Conservation (phyloP, 2,113 vertebrate species). For the Atherinomorus stipes region DNA sequence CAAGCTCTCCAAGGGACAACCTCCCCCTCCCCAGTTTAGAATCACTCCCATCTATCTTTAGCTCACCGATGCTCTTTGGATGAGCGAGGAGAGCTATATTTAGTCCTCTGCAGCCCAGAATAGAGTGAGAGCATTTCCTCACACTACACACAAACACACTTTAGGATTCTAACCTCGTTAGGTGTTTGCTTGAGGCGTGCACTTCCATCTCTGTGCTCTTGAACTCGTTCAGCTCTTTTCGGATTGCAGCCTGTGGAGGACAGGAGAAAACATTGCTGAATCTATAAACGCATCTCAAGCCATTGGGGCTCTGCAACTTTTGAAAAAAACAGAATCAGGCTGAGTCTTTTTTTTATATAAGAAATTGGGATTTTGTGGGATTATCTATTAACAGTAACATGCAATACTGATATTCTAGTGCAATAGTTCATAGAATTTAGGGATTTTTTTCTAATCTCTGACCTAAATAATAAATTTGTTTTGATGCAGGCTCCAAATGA, state of each 20-base stretch:
- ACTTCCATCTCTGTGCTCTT: slow-evolving; percentile 99
- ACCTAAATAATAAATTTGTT: slow-evolving; percentile 12
- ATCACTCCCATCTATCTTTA: slow-evolving; percentile 74
- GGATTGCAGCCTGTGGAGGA: slow-evolving; percentile 91
- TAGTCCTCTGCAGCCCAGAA: slow-evolving; percentile 68
- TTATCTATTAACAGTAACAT: slow-evolving; percentile 34
- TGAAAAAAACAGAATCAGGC: slow-evolving; percentile 5
- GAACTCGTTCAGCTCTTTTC: slow-evolving; percentile 99
- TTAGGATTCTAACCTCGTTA: slow-evolving; percentile 90
- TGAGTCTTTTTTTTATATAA: slow-evolving; percentile 4
- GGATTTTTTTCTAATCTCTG: slow-evolving; percentile 13
- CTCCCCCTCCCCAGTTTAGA: slow-evolving; percentile 29
- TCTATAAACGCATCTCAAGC: slow-evolving; percentile 31
- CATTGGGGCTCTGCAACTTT: background rate
- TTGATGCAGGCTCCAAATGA: background rate
- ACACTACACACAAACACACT: background rate
- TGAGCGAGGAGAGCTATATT: slow-evolving; percentile 68
- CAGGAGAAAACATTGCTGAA: slow-evolving; percentile 43
- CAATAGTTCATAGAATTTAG: background rate
- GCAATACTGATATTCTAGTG: background rate
- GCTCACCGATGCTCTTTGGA: slow-evolving; percentile 23
- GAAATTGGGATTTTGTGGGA: slow-evolving; percentile 14
- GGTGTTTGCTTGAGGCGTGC: slow-evolving; percentile 97
- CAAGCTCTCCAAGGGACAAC: slow-evolving; percentile 42
- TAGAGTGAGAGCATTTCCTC: slow-evolving; percentile 40